Conservation (phyloP, 2,888 invertebrate genomes). For the Pheosia gnoma region DNA sequence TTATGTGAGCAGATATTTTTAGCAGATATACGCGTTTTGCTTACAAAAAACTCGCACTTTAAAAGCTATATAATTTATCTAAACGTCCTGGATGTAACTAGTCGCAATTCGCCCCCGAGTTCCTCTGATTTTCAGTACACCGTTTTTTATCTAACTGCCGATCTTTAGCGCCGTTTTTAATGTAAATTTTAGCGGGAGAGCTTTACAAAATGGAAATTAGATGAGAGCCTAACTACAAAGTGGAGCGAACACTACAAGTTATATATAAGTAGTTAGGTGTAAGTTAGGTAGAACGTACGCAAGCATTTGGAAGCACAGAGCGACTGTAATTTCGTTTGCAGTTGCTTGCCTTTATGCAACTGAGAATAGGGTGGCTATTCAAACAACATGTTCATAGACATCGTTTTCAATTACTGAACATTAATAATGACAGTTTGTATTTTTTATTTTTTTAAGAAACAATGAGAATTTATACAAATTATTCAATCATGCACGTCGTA, state of each 20-base stretch:
- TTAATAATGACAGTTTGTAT: background rate
- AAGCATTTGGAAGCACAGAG: constrained; percentile 47
- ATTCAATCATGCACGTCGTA: too few relatives aligned
- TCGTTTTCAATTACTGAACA: background rate
- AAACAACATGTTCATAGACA: background rate
- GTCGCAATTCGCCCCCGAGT: background rate
- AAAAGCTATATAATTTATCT: too few relatives aligned
- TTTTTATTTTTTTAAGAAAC: too few relatives aligned
- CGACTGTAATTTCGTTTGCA: constrained; percentile 51
- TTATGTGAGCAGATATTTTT: too few relatives aligned
- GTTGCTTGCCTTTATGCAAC: constrained; percentile 45
- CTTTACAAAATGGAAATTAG: constrained; percentile 2
- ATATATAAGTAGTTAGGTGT: background rate
- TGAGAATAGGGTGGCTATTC: constrained; percentile 24
- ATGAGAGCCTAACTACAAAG: constrained; percentile 2
- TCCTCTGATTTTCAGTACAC: background rate
- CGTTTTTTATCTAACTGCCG: background rate
- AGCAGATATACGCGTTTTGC: too few relatives aligned
- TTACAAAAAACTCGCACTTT: too few relatives aligned
- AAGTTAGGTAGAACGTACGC: constrained; percentile 19
- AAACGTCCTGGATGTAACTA: background rate
- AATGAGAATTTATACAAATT: too few relatives aligned
- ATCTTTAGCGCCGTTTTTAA: background rate
- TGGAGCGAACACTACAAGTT: constrained; percentile 3
- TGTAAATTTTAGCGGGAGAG: background rate